Conservation (phyloP, 2,888 invertebrate genomes). For the Cryptus viduatorius region DNA sequence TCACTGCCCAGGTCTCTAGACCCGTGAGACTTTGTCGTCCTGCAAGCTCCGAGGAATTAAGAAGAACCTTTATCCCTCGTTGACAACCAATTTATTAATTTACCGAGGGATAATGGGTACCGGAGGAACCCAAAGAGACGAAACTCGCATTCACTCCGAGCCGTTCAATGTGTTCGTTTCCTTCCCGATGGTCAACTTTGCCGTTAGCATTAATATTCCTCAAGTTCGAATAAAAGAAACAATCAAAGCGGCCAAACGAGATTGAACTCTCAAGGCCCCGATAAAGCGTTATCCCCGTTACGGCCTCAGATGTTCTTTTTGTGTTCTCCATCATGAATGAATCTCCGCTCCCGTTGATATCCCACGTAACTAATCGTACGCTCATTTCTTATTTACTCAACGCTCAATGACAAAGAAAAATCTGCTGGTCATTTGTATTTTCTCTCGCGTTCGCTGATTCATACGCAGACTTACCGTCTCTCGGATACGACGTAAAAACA, state of each 20-base stretch:
- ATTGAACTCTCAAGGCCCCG: conserved; percentile 8
- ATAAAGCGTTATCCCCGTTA: background rate
- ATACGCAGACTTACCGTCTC: background rate
- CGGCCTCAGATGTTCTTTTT: background rate
- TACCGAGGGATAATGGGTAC: conserved; percentile 77
- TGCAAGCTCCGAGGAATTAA: conserved; percentile 54
- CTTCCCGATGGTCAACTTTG: conserved; percentile 61
- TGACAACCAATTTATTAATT: conserved; percentile 82
- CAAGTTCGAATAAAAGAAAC: conserved; percentile 6
- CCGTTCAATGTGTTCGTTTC: conserved; percentile 72
- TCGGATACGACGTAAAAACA: background rate
- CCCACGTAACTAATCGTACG: background rate
- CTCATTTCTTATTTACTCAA: background rate
- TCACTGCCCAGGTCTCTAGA: conserved; percentile 20
- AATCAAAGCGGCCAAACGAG: background rate
- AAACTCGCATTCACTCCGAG: conserved; percentile 57
- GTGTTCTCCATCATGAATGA: background rate
- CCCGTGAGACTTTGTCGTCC: conserved; percentile 58
- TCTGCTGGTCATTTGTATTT: conserved; percentile 27
- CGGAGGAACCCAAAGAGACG: conserved; percentile 54
- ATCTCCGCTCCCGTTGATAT: background rate
- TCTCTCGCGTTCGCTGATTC: background rate
- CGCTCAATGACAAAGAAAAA: background rate
- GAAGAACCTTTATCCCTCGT: conserved; percentile 74
- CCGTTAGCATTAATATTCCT: conserved; percentile 13